Evolutionary conservation across 2,797 vertebrate species (phyloP), one percentile per base, ranked within the genome.

Genomic region (Halcyon leucocephala): DNA sequence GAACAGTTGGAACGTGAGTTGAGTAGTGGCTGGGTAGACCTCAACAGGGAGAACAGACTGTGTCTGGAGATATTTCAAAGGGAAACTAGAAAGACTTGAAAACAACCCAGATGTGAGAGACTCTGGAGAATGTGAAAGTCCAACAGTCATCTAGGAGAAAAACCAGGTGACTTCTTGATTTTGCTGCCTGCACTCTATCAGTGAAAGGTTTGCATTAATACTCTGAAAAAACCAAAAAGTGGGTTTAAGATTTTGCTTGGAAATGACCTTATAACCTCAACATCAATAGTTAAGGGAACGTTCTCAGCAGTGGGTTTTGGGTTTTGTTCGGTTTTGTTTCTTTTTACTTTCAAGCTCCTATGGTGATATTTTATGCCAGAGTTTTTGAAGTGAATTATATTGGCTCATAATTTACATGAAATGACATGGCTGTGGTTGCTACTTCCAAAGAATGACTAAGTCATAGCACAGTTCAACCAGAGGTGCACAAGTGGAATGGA

Each of bases 161-260:
- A 87, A 12, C 0, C 66, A 89, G 51, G 61, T 65, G 41, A 57
- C 81, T 90, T 89, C 55, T 81, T 81, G 20, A 64, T 73, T 85
- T 85, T 65, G 37, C 52, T 80, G 82, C 61, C 61, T 79, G 60
- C 73, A 79, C 31, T 86, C 85, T 93, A 95, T 77, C 95, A 97
- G 93, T 62, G 95, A 95, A 88, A 49, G 94, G 97, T 92, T 98
- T 98, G 98, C 98, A 98, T 98, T 97, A 66, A 66, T 66, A 82
- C 97, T 98, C 93, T 97, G 96, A 98, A 95, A 97, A 95, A 97
- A 95, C 33, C 33, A 35, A 35, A 97, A 95, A 81, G 70, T 96
- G 95, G 2, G 82, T 97, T 97, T 93, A 97, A 93, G 91, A 93
- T 72, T 95, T 97, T 97, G 20, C 31, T 72, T 97, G 98, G 97